Conservation (phyloP, 2,888 invertebrate genomes). For the Lepidochitona cinerea region DNA sequence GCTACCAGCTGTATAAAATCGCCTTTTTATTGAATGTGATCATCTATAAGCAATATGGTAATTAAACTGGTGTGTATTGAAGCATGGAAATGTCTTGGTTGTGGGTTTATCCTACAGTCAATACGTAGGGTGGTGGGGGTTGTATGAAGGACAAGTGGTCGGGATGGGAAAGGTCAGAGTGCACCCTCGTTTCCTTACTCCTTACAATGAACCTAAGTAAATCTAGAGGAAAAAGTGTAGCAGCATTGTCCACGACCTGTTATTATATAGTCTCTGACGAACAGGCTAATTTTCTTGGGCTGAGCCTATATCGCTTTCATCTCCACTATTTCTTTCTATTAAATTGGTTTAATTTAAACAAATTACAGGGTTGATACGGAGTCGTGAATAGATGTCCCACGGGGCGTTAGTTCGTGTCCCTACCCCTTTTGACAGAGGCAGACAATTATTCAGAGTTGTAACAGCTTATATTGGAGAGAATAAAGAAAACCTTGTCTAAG, state of each 20-base stretch:
- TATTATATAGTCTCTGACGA: background rate
- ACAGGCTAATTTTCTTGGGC: background rate
- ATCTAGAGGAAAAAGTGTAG: conserved; percentile 2
- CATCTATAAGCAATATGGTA: background rate
- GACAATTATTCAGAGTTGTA: no score
- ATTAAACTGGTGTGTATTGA: background rate
- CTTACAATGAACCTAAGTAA: background rate
- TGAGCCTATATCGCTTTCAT: background rate
- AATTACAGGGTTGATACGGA: background rate
- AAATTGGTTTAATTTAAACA: conserved; percentile 3
- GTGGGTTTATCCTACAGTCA: no score
- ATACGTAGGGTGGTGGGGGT: background rate
- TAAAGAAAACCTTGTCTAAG: no score
- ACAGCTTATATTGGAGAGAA: no score
- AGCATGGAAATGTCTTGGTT: background rate
- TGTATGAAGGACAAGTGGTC: no score
- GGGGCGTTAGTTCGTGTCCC: background rate
- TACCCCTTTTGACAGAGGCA: no score
- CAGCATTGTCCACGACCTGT: background rate
- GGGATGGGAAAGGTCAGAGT: no score
- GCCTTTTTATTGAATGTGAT: conserved; percentile 2
- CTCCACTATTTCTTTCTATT: conserved; percentile 5
- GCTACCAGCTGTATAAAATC: background rate
- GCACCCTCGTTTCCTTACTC: background rate
- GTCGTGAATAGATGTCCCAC: background rate